phyloP scores from a whole-genome alignment of 2,797 vertebrate genomes.

The Paratrypauchen microcephalus region DNA sequence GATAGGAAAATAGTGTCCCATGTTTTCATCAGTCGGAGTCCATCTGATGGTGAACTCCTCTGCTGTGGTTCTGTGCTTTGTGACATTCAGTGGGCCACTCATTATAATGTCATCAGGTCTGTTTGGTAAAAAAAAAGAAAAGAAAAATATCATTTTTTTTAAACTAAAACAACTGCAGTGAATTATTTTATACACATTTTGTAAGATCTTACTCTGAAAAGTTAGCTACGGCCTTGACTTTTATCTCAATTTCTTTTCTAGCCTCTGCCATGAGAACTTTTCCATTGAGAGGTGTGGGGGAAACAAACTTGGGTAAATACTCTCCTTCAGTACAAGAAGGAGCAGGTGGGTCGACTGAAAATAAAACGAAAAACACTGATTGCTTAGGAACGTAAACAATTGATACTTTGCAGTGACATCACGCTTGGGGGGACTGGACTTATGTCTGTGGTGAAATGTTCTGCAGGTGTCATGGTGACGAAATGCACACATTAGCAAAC shows the following conservation, averaged over 20 bases:
- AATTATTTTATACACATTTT: not conserved
- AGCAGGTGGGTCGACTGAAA: conserved; percentile 58
- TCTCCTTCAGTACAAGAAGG: conserved; percentile 59
- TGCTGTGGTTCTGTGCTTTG: conserved; percentile 36
- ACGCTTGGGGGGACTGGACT: too few species aligned
- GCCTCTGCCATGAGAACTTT: conserved; percentile 34
- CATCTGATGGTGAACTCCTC: conserved; percentile 57
- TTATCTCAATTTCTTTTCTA: conserved; percentile 53
- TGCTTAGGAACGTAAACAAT: not conserved
- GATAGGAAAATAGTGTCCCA: conserved; percentile 49
- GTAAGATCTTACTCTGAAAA: conserved; percentile 39
- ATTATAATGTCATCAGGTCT: conserved; percentile 60
- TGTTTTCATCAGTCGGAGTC: conserved; percentile 48
- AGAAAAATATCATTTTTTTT: not conserved
- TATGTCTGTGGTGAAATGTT: too few species aligned
- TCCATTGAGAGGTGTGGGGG: conserved; percentile 58
- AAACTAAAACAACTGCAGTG: not conserved
- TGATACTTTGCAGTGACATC: not conserved
- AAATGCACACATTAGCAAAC: too few species aligned
- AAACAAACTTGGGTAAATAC: conserved; percentile 55
- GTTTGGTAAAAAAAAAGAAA: not conserved
- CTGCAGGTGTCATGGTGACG: too few species aligned
- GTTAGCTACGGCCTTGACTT: conserved; percentile 49
- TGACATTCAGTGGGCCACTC: conserved; percentile 60
- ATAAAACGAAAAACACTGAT: not conserved